These are phyloP conservation scores for Pangasianodon gigas DNA, from an alignment of 2,113 vertebrate species.

Conservation along the genomic window DNA sequence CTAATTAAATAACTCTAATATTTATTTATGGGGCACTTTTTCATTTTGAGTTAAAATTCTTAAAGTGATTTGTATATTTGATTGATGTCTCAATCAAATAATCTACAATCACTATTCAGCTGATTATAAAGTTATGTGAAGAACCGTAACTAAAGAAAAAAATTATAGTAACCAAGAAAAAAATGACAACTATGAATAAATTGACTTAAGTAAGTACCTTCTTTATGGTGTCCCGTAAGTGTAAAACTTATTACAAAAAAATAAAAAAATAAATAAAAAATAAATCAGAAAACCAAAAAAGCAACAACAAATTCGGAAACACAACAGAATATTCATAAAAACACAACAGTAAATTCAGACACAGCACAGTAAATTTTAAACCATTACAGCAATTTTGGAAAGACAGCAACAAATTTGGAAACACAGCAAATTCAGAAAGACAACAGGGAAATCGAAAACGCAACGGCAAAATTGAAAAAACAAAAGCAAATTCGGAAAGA, in stretches of 20 bases:
- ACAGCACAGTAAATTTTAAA: background rate
- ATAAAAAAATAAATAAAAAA: background rate
- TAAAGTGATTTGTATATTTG: background rate
- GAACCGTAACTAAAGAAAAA: background rate
- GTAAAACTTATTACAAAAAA: background rate
- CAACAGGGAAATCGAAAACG: no score
- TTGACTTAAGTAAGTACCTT: background rate
- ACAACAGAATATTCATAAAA: background rate
- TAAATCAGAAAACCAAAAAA: background rate
- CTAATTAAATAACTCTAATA: background rate
- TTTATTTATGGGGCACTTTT: no score
- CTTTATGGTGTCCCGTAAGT: background rate
- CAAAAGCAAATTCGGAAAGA: no score
- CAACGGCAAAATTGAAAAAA: no score
- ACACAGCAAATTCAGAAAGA: no score
- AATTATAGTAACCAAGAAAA: background rate
- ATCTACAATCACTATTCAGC: background rate
- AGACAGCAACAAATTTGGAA: background rate
- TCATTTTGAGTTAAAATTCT: background rate
- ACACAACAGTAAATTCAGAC: background rate
- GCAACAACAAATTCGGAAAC: background rate
- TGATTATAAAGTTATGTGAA: background rate
- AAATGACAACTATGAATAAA: background rate
- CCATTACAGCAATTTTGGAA: background rate
- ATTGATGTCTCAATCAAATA: background rate